phyloP scores from a whole-genome alignment of 30 jellyfish, hydroid and myxozoan genomes.

The Aurelia sp. region DNA sequence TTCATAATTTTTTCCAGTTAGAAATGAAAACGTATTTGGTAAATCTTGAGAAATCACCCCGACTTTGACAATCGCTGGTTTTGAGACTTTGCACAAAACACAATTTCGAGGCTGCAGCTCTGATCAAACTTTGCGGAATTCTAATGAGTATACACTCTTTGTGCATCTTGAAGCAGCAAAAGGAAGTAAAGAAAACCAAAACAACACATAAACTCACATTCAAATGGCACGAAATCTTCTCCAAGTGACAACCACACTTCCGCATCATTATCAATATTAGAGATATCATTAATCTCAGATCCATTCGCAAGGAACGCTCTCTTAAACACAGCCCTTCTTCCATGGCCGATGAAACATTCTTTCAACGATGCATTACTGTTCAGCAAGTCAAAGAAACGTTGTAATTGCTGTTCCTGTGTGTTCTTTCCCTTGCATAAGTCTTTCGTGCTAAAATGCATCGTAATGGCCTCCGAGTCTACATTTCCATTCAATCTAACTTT shows the following conservation, averaged over 20 bases:
- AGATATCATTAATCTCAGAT: slow-evolving; percentile 55
- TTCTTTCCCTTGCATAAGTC: slow-evolving; percentile 70
- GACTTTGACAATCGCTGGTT: too few species aligned
- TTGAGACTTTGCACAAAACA: too few species aligned
- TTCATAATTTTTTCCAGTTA: too few species aligned
- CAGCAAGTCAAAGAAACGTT: slow-evolving; percentile 64
- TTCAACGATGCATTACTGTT: slow-evolving; percentile 49
- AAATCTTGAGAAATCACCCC: too few species aligned
- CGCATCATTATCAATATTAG: slow-evolving; percentile 26
- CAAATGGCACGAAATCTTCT: slow-evolving; percentile 81
- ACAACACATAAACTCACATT: slow-evolving; percentile 47
- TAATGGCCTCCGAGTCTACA: slow-evolving; percentile 27
- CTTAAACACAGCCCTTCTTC: slow-evolving; percentile 50
- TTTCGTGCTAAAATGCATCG: slow-evolving; percentile 54
- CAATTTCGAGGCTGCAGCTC: too few species aligned
- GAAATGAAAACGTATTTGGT: too few species aligned
- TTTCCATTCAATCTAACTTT: slow-evolving; percentile 66
- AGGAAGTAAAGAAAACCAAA: background rate
- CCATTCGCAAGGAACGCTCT: slow-evolving; percentile 78
- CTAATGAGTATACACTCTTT: too few species aligned
- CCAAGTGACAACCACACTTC: slow-evolving; percentile 90
- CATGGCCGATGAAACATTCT: slow-evolving; percentile 57
- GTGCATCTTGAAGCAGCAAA: background rate
- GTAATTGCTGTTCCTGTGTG: slow-evolving; percentile 47
- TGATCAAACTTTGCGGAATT: too few species aligned